Percentiles rank a stretch among this genome's conserved stretches.
These are phyloP conservation scores for Drosophila yooni DNA, from an alignment of 2,888 invertebrate genomes.

Conservation along the genomic window DNA sequence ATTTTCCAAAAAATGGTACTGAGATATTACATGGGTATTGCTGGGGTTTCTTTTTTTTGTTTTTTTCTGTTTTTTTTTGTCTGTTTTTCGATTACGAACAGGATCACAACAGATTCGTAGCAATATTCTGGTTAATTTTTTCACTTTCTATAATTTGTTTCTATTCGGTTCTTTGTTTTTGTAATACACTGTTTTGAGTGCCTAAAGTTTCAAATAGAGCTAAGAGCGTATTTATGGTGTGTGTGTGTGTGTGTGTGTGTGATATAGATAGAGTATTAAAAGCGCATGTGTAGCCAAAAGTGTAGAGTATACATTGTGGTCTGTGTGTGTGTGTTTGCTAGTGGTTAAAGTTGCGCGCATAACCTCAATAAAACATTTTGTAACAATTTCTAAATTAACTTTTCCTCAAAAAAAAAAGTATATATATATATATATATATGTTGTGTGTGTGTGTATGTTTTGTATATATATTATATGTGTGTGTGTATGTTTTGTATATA, in stretches of 20 bases:
- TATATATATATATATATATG: slow-evolving; percentile 33
- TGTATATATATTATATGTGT: slow-evolving; percentile 40
- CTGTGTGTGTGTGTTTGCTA: slow-evolving; percentile 13
- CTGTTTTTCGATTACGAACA: neutral
- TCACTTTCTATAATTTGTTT: slow-evolving; percentile 2
- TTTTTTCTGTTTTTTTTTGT: neutral
- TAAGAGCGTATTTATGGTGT: slow-evolving; percentile 14
- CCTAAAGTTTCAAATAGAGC: slow-evolving; percentile 32
- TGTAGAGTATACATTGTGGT: slow-evolving; percentile 4
- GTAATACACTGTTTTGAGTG: slow-evolving; percentile 15
- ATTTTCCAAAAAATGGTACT: slow-evolving; percentile 66
- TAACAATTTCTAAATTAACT: slow-evolving; percentile 74
- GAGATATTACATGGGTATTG: slow-evolving; percentile 24
- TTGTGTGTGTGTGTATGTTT: neutral
- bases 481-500: neutral
- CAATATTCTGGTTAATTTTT: neutral
- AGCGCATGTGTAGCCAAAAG: slow-evolving; percentile 20
- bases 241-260: neutral
- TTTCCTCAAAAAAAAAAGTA: slow-evolving; percentile 52
- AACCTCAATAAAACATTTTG: slow-evolving; percentile 71
- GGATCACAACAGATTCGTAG: slow-evolving; percentile 15
- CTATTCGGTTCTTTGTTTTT: neutral
- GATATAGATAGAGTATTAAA: slow-evolving; percentile 19
- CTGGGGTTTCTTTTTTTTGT: neutral
- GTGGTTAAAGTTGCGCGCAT: slow-evolving; percentile 60